A percentile compares a stretch with the other conserved stretches of the same genome.
phyloP scores from a whole-genome alignment of 2,888 invertebrate genomes.

The Ephialtes manifestator region DNA sequence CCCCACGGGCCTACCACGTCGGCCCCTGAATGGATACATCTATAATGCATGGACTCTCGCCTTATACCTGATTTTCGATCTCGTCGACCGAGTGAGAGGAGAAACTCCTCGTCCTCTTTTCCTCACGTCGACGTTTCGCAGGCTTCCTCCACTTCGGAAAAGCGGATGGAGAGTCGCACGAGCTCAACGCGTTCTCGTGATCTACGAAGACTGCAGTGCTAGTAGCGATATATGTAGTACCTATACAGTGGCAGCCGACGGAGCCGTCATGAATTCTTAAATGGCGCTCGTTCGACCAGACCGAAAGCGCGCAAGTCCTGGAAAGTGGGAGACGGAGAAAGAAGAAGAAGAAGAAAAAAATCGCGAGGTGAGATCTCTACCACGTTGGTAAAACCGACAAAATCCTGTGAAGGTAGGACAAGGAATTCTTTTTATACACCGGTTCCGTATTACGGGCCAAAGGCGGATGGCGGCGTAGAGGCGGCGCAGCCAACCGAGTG shows the following conservation, averaged over 20 bases:
- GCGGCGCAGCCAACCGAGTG: not conserved
- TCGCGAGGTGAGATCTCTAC: constrained; percentile 3
- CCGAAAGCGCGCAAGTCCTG: constrained; percentile 12
- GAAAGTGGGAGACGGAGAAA: not conserved
- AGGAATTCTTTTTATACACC: constrained; percentile 44
- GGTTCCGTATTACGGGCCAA: constrained; percentile 21
- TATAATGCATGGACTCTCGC: constrained; percentile 80
- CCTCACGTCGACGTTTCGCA: constrained; percentile 11
- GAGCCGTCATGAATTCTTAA: constrained; percentile 62
- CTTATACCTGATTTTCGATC: constrained; percentile 81
- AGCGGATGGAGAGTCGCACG: constrained; percentile 22
- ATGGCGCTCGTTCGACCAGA: constrained; percentile 50
- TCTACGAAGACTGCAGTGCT: constrained; percentile 22
- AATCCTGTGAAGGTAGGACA: constrained; percentile 30
- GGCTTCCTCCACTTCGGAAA: not conserved
- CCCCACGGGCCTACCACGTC: constrained; percentile 55
- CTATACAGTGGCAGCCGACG: constrained; percentile 20
- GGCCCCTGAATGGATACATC: constrained; percentile 78
- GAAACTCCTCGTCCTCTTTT: not conserved
- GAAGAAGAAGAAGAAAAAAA: constrained; percentile 9
- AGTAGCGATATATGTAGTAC: constrained; percentile 26
- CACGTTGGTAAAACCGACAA: constrained; percentile 36
- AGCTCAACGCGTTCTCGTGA: constrained; percentile 32
- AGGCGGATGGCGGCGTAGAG: not conserved
- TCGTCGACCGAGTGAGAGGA: constrained; percentile 60